These are phyloP conservation scores for Tiliqua scincoides DNA, from an alignment of 2,113 vertebrate genomes.

Conservation along the genomic window DNA sequence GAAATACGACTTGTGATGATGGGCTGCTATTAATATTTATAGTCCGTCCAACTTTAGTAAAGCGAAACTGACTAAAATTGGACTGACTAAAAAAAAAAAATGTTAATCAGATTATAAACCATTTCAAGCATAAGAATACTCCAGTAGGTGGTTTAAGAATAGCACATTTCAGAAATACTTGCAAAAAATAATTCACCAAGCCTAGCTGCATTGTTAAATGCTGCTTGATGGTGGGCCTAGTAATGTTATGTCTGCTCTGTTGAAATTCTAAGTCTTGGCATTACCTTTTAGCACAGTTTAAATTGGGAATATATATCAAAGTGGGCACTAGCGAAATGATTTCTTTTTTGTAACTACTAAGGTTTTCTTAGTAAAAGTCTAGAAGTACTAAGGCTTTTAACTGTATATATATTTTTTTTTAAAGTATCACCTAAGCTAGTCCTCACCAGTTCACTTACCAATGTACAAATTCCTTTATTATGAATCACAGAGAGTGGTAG, in stretches of 20 bases:
- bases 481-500: background rate
- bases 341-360: too few species aligned
- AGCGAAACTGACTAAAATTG: background rate
- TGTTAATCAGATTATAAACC: background rate
- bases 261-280: background rate
- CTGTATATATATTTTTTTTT: too few species aligned
- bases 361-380: too few species aligned
- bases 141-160: slow-evolving; percentile 13
- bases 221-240: background rate
- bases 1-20: background rate
- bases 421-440: background rate
- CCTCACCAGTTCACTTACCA: background rate
- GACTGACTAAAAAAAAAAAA: background rate
- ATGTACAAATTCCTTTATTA: background rate
- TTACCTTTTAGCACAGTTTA: background rate
- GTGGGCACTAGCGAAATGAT: background rate
- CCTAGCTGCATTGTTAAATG: background rate
- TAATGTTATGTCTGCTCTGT: slow-evolving; percentile 2
- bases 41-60: background rate
- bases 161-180: background rate
- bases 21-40: background rate
- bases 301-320: background rate
- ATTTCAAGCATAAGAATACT: background rate
- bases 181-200: background rate
- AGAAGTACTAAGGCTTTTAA: too few species aligned